A percentile compares a stretch with the other conserved stretches of the same genome.
Evolutionary conservation across 2,797 vertebrate genomes (phyloP).

Genomic region (Syndactyla subalaris): DNA sequence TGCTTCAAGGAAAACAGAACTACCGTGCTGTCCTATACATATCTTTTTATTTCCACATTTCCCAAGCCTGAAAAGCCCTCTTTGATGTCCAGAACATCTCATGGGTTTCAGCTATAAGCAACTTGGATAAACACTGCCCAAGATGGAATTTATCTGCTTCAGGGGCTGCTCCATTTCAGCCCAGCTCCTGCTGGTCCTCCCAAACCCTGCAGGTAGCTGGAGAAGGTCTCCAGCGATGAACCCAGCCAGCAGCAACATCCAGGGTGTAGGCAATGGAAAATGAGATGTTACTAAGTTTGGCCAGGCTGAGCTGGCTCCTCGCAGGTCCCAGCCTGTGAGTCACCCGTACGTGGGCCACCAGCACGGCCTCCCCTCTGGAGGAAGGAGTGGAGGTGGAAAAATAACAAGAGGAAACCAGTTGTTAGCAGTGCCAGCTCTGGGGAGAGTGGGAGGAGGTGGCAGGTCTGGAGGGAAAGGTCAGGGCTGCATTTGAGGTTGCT

Average conservation of each 20-base stretch:
- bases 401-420: slow-evolving; percentile 55
- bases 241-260: not conserved
- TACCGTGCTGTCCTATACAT: fast-evolving
- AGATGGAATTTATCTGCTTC: slow-evolving; percentile 1
- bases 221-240: not conserved
- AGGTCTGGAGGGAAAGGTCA: slow-evolving; percentile 52
- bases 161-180: not conserved
- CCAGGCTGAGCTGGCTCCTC: slow-evolving; percentile 31
- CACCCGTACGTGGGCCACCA: slow-evolving; percentile 36
- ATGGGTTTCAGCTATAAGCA: not conserved
- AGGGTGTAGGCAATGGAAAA: slow-evolving; percentile 54
- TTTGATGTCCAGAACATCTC: not conserved
- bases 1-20: not conserved
- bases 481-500: not conserved
- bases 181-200: not conserved
- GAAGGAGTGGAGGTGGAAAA: slow-evolving; percentile 51
- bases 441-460: slow-evolving; percentile 39
- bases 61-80: not conserved
- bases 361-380: slow-evolving; percentile 42
- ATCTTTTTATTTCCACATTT: not conserved
- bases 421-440: slow-evolving; percentile 37
- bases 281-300: slow-evolving; percentile 55
- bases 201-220: not conserved
- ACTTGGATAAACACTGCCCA: not conserved
- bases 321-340: slow-evolving; percentile 45